Percentiles rank a stretch among this genome's conserved stretches.
These are phyloP conservation scores for Pyrrhosoma nymphula DNA, from an alignment of 2,888 invertebrate species.

Conservation along the genomic window DNA sequence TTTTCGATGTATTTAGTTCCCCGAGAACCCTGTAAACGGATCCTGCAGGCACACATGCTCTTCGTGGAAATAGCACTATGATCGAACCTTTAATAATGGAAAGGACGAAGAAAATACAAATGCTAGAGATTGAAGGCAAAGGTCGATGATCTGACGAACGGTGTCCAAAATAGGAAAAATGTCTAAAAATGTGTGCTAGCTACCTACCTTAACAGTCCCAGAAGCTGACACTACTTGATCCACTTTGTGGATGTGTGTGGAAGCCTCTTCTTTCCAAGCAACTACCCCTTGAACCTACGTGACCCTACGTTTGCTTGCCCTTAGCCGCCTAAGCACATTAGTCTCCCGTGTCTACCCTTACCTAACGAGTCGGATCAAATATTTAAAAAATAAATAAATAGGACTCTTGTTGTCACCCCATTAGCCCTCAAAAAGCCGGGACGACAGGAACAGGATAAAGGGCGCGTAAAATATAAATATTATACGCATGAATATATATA, in stretches of 20 bases:
- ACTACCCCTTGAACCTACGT: neutral
- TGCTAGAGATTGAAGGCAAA: neutral
- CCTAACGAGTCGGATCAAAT: neutral
- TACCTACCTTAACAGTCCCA: neutral
- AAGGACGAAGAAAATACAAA: neutral
- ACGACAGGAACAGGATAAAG: neutral
- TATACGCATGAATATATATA: neutral
- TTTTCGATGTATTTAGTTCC: neutral
- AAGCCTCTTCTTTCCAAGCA: neutral
- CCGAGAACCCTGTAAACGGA: neutral
- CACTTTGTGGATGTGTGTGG: neutral
- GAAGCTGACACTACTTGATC: neutral
- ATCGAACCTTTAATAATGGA: neutral
- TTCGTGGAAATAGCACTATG: neutral
- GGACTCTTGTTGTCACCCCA: neutral
- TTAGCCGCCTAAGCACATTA: neutral
- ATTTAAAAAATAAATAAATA: neutral
- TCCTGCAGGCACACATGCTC: neutral
- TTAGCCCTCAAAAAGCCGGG: constrained; percentile 16
- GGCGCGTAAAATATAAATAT: neutral
- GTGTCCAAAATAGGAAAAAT: neutral
- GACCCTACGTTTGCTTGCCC: neutral
- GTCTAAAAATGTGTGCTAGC: neutral
- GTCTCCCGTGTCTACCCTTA: neutral
- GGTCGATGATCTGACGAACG: neutral